Evolutionary conservation across 2,113 vertebrate genomes (phyloP), one percentile per base, ranked within the genome.

Genomic region (Callipepla squamata): DNA sequence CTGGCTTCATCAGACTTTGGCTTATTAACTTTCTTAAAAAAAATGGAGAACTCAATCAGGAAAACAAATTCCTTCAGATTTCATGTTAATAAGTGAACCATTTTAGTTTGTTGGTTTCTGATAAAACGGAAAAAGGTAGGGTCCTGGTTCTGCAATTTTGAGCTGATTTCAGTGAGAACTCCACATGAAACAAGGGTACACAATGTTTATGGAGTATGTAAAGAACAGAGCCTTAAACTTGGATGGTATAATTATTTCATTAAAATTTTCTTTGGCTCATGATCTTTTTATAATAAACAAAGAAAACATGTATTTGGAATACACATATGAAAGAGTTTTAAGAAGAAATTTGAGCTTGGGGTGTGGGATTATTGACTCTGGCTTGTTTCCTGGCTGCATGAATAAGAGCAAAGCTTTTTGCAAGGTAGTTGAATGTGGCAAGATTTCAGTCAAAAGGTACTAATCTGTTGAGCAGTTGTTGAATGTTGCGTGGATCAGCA

Each of bases 361-460:
- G 47, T 93, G 82, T 94, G 82, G 72, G 66, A 78, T 94, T 96
- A 55, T 95, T 96, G 90, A 96, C 85, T 95, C 76, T 96, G 95
- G 94, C 91, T 78, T 44, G 2, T 73, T 96, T 96, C 91, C 94
- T 89, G 74, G 58, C 70, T 89, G 10, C 67, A 62, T 85, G 74
- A 91, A 82, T 93, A 87, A 94, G 84, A 92, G 62, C 44, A 92
- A 92, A 92, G 40, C 67, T 91, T 53, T 91, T 87, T 83, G 75
- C 70, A 88, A 90, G 66, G 79, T 77, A 50, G 72, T 61, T 85
- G 85, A 79, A 77, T 72, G 85, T 93, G 73, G 89, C 84, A 91
- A 57, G 30, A 70, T 90, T 95, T 92, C 91, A 86, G 53, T 83
- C 30, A 86, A 80, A 95, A 91, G 65, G 22, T 34, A 57, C 47